These are phyloP conservation scores for Wasmannia auropunctata DNA, from an alignment of 1,140 invertebrate genomes.

Conservation along the genomic window DNA sequence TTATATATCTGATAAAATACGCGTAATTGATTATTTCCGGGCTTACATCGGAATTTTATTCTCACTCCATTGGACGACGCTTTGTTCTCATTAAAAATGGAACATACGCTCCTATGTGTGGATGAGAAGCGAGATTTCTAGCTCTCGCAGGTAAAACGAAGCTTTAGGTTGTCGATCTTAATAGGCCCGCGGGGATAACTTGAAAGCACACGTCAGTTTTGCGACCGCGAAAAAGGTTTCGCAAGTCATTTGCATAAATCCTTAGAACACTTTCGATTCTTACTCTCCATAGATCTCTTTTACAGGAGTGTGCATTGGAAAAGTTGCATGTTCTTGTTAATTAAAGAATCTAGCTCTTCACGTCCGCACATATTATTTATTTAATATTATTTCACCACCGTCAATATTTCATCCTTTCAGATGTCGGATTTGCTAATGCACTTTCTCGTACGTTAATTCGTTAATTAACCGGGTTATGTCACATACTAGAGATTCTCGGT, in stretches of 20 bases:
- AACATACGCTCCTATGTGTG: background rate
- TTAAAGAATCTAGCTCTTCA: background rate
- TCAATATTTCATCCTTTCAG: background rate
- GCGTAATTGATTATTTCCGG: constrained; percentile 3
- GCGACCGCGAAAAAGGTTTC: constrained; percentile 17
- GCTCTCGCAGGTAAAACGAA: constrained; percentile 9
- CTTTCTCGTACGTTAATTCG: background rate
- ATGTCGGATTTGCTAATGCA: background rate
- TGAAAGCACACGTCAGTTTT: background rate
- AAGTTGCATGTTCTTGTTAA: background rate
- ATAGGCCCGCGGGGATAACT: constrained; percentile 3
- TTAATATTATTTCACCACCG: background rate
- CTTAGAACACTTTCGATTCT: background rate
- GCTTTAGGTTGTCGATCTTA: constrained; percentile 39
- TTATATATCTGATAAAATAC: constrained; percentile 9
- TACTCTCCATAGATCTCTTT: background rate
- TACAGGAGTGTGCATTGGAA: background rate
- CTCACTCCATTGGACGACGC: background rate
- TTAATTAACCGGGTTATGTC: constrained; percentile 25
- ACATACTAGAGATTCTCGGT: constrained; percentile 15
- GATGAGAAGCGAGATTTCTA: background rate
- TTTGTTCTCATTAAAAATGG: constrained; percentile 12
- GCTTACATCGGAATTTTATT: background rate
- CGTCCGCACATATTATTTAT: too few species aligned
- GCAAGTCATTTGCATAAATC: constrained; percentile 11